phyloP scores from a whole-genome alignment of 2,113 vertebrate species.

The Illadopsis cleaveri region DNA sequence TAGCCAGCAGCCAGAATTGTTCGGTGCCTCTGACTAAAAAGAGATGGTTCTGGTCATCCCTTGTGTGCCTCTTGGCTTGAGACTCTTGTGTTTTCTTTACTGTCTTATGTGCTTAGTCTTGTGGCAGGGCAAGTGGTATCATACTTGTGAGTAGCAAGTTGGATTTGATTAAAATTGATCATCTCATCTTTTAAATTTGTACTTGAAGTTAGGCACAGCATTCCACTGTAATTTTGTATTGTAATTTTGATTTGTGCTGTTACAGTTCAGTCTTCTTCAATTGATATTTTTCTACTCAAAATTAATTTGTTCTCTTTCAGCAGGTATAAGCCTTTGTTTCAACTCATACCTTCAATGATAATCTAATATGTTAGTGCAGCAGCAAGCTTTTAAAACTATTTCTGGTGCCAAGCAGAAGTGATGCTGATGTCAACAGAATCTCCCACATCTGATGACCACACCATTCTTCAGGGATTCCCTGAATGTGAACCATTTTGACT shows the following conservation, averaged over 20 bases:
- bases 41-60: not conserved
- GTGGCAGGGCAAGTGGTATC: not conserved
- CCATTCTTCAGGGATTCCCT: conserved; percentile 61
- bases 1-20: not conserved
- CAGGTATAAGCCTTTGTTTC: conserved; percentile 64
- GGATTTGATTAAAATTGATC: not conserved
- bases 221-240: not conserved
- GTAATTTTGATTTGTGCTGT: not conserved
- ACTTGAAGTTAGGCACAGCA: not conserved
- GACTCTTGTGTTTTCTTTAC: not conserved
- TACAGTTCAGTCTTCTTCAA: not conserved
- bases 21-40: not conserved
- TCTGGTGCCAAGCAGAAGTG: conserved; percentile 62
- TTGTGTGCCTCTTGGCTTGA: not conserved
- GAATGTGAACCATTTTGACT: conserved; percentile 51
- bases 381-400: conserved; percentile 68
- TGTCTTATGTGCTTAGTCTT: not conserved
- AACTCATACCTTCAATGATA: conserved; percentile 55
- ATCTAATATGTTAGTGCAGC: conserved; percentile 58
- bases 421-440: conserved; percentile 58
- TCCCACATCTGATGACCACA: conserved; percentile 57
- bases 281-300: conserved; percentile 25
- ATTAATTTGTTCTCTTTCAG: conserved; percentile 62
- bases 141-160: not conserved
- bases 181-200: not conserved